Conservation (phyloP, 2,888 invertebrate genomes). For the Eristalis tenax region DNA sequence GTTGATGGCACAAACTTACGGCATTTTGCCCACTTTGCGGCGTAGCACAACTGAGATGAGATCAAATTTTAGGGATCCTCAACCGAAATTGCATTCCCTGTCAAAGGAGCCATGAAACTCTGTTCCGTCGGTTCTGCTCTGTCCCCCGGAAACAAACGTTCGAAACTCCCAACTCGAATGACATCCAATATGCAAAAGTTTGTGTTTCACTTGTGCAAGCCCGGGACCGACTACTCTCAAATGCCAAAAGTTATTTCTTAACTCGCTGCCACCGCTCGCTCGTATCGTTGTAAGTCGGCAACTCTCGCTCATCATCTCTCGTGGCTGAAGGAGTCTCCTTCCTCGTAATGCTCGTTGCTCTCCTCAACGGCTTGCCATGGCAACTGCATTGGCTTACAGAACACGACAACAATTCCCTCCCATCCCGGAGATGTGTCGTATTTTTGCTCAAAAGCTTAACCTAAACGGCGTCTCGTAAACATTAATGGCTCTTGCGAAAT, state of each 20-base stretch:
- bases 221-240: conserved; percentile 34
- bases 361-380: conserved; percentile 24
- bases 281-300: conserved; percentile 65
- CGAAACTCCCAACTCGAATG: conserved; percentile 77
- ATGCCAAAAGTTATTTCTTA: conserved; percentile 69
- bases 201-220: conserved; percentile 72
- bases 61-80: conserved; percentile 62
- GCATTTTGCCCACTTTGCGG: conserved; percentile 67
- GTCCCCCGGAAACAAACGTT: too few species aligned
- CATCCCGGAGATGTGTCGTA: conserved; percentile 57
- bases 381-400: conserved; percentile 61
- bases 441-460: conserved; percentile 66
- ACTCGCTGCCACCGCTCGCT: conserved; percentile 43
- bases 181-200: conserved; percentile 79
- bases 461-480: conserved; percentile 71
- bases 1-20: conserved; percentile 67
- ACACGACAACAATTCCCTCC: conserved; percentile 19
- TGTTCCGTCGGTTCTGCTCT: neutral
- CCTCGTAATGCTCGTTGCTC: too few species aligned
- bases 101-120: conserved; percentile 64
- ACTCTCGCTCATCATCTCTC: conserved; percentile 42
- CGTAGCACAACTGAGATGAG: conserved; percentile 39
- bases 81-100: conserved; percentile 66
- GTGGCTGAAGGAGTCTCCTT: too few species aligned
- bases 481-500: conserved; percentile 70